phyloP scores from a whole-genome alignment of 2,797 vertebrate genomes.

The Falco novaeseelandiae region DNA sequence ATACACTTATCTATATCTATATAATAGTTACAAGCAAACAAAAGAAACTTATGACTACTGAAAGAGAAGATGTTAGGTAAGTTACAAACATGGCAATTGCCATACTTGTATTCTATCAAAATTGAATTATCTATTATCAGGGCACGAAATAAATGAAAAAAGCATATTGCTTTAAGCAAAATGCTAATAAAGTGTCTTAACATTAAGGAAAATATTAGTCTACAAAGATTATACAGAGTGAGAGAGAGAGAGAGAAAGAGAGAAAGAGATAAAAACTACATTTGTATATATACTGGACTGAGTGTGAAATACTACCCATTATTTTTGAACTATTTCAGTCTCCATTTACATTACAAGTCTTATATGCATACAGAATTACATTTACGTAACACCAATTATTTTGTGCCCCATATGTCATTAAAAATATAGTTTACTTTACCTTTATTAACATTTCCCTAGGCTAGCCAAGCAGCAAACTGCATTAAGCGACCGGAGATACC shows the following conservation, averaged over 20 bases:
- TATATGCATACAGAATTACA: constrained; percentile 72
- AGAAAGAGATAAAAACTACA: not conserved
- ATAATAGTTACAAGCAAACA: constrained; percentile 55
- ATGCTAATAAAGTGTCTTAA: constrained; percentile 66
- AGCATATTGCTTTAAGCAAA: constrained; percentile 81
- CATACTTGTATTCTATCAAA: constrained; percentile 77
- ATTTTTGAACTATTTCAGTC: constrained; percentile 52
- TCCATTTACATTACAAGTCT: constrained; percentile 52
- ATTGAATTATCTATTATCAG: constrained; percentile 70
- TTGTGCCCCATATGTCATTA: constrained; percentile 86
- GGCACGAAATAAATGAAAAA: constrained; percentile 81
- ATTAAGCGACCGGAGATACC: constrained; percentile 85
- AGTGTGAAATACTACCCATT: constrained; percentile 62
- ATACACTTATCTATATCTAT: not conserved
- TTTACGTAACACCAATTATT: constrained; percentile 81
- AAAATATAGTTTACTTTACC: constrained; percentile 87
- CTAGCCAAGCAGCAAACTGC: constrained; percentile 87
- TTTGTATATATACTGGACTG: constrained; percentile 52
- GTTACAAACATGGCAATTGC: constrained; percentile 77
- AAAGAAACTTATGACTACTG: constrained; percentile 78
- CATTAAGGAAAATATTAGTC: constrained; percentile 68
- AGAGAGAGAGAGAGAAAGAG: not conserved
- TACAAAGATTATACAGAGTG: constrained; percentile 27
- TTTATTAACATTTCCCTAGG: constrained; percentile 86
- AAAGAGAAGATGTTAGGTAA: constrained; percentile 79